Base-by-base conservation (phyloP, 1,140 invertebrate genomes). In the Chrysomallon squamiferum region DNA sequence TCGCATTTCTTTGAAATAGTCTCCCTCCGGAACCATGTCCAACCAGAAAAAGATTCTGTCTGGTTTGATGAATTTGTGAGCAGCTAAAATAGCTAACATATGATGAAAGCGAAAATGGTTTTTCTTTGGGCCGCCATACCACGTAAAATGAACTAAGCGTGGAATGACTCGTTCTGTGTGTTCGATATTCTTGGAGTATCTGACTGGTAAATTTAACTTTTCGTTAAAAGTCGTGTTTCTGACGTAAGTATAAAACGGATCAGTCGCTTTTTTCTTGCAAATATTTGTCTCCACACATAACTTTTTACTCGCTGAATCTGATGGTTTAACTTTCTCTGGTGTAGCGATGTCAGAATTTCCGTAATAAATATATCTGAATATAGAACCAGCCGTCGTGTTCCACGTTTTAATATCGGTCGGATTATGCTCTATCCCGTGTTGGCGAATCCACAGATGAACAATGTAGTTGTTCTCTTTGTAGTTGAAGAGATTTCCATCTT, bases 21-120 rank as follows among this genome's bases (percentile, higher is more conserved):
- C 25, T 54, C 50, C 50, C 18, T 20, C 15, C 18, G 50, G 50
- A 27, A 54, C 50, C 50, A 54, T n/a, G 13, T 54, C 50, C 3
- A 27, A 15, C 50, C 50, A 54, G n/a, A 54, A 54, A 4, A 54
- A 20, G 3, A 54, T 54, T 3, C 29, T 25, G 29, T 5, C 50
- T 15, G 50, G 50, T 27, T 54, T 54, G n/a, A 54, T 54, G 25
- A 54, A 54, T 54, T 5, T 54, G 50, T 54, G 50, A 3, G 50
- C 50, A 27, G 50, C 50, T 54, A 54, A 30, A 54, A 54, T 4
- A 22, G 50, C 50, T 27, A 54, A 13, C 22, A 54, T 25, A 1
- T 54, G 50, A 27, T 54, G 50, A 54, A 54, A 54, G 5, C 25
- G 50, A 54, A 54, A 54, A 3, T 54, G 6, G 29, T 54, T 54